Conservation (phyloP, 2,797 vertebrate species). For the Cercopithecus petaurista region DNA sequence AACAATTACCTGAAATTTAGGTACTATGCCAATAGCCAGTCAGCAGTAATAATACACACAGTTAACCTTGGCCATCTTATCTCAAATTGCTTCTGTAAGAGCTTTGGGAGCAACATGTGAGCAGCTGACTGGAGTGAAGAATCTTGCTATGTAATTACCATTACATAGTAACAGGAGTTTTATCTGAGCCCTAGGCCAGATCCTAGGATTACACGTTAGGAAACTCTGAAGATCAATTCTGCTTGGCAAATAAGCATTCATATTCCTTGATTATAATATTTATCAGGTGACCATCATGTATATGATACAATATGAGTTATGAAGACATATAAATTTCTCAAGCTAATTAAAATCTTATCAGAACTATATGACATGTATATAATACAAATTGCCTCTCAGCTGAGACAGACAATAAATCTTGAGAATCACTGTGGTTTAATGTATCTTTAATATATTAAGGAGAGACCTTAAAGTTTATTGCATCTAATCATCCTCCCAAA, state of each 20-base stretch:
- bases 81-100: background rate
- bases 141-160: background rate
- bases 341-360: background rate
- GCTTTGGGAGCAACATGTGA: background rate
- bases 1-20: background rate
- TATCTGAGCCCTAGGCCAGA: background rate
- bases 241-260: background rate
- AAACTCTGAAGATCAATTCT: background rate
- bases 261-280: constrained; percentile 3
- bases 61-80: background rate
- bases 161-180: background rate
- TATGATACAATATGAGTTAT: background rate
- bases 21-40: background rate
- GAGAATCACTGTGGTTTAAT: background rate
- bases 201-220: background rate
- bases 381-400: background rate
- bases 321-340: constrained; percentile 19
- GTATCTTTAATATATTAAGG: background rate
- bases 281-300: background rate
- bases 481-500: background rate
- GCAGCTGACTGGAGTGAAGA: background rate
- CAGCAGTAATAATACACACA: background rate
- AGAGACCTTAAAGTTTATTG: background rate
- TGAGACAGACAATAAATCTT: background rate
- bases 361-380: background rate